Evolutionary conservation across 2,888 invertebrate species (phyloP), one percentile per base, ranked within the genome.

Genomic region (Gerris lacustris): DNA sequence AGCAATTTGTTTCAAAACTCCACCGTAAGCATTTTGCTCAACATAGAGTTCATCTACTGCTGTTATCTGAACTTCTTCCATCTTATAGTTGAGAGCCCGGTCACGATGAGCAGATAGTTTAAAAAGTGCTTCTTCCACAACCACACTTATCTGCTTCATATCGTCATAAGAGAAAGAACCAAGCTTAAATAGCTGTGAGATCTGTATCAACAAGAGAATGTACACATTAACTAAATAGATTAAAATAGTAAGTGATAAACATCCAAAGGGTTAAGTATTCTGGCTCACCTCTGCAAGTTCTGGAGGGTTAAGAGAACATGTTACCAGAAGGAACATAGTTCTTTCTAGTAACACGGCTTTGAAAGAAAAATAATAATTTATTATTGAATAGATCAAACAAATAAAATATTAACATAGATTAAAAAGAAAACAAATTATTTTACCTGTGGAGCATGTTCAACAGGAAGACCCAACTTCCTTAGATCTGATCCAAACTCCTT

Each of bases 401-500:
- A 31, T 31, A 31, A 31, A 31, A 31, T 31, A 31, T 31, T n/a
- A n/a, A n/a, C n/a, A n/a, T n/a, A n/a, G n/a, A n/a, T n/a, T 31
- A 31, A 31, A 31, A 31, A 31, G 2, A 31, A 31, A 31, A 31
- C 31, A 31, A 31, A 31, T 31, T 1, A 31, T 18, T n/a, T 70
- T 67, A 88, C 89, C 84, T 94, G 96, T 1, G 98, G 97, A 1
- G 97, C 94, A 81, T 99, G 99, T 80, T 99, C 98, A 0, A 99
- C 92, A 0, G 96, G 96, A 77, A 95, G 84, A 17, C 96, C 96
- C 44, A 96, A 86, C 81, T 96, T 96, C 78, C 91, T 92, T 76
- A 94, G 83, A 82, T 94, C 94, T 78, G 92, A 92, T 74, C 94
- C 94, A 79, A 94, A 94, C 82, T 94, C 94, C 80, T 94, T 94